Evolutionary conservation across 2,797 vertebrate genomes (phyloP).

Genomic region (Sebastes reedi): DNA sequence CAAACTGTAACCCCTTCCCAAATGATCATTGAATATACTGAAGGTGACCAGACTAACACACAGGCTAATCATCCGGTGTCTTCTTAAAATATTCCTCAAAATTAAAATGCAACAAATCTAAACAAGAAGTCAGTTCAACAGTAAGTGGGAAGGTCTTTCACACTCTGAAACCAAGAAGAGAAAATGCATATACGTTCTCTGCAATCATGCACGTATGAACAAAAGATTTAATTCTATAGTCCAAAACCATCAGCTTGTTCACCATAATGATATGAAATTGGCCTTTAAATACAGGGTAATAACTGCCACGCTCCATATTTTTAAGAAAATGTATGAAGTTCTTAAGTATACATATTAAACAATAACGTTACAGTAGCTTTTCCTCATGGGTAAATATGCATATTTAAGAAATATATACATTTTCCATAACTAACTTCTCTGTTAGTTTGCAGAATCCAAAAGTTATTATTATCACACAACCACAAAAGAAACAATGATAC

Average conservation of each 20-base stretch:
- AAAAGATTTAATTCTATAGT: not conserved
- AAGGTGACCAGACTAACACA: conserved; percentile 22
- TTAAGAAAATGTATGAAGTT: not conserved
- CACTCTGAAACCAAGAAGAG: conserved; percentile 10
- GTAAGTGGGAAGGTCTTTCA: conserved; percentile 2
- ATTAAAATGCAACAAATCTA: conserved; percentile 46
- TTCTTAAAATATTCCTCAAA: conserved; percentile 28
- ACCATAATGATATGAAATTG: conserved; percentile 13
- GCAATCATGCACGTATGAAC: conserved; percentile 21
- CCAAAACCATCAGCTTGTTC: not conserved
- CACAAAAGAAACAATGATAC: conserved; percentile 1
- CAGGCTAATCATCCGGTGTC: not conserved
- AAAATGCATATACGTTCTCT: conserved; percentile 34
- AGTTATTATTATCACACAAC: conserved; percentile 27
- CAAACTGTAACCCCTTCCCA: conserved; percentile 44
- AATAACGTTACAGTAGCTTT: conserved; percentile 1
- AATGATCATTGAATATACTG: conserved; percentile 29
- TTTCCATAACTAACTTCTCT: conserved; percentile 2
- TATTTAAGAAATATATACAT: conserved; percentile 23
- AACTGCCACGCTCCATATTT: not conserved
- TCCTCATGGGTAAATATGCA: conserved; percentile 29
- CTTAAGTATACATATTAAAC: conserved; percentile 33
- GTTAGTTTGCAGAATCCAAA: conserved; percentile 28
- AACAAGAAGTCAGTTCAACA: conserved; percentile 30
- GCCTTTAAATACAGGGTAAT: conserved; percentile 24